phyloP scores from a whole-genome alignment of 2,888 invertebrate genomes.

The Tetranychus piercei region DNA sequence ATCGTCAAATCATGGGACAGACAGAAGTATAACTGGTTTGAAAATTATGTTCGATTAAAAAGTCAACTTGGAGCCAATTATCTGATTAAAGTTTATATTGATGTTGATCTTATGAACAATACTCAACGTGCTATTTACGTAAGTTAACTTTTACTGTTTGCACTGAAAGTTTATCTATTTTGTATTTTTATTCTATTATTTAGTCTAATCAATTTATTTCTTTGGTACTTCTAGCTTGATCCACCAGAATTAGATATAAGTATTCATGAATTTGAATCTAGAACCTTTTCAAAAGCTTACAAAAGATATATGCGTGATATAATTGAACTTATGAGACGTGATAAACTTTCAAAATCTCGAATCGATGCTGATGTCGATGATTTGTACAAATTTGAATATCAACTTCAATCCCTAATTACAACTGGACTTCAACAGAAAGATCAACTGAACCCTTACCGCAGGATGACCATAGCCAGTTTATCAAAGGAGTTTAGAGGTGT shows the following conservation, averaged over 20 bases:
- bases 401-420: neutral
- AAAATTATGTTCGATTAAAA: neutral
- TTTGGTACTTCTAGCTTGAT: neutral
- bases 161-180: neutral
- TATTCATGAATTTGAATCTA: neutral
- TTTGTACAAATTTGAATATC: slow-evolving; percentile 3
- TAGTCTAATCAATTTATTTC: neutral
- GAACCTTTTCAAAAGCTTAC: neutral
- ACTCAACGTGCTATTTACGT: slow-evolving; percentile 7
- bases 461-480: neutral
- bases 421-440: neutral
- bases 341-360: neutral
- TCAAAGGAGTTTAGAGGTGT: neutral
- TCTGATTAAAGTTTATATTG: slow-evolving; percentile 1
- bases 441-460: neutral
- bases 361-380: slow-evolving; percentile 5
- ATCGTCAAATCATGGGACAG: neutral
- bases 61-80: slow-evolving; percentile 8
- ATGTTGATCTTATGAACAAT: slow-evolving; percentile 7
- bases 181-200: neutral
- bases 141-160: neutral
- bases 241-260: slow-evolving; percentile 7
- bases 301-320: slow-evolving; percentile 8
- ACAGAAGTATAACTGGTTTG: neutral
- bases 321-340: neutral